phyloP scores from a whole-genome alignment of 2,888 invertebrate species.

The Chaitophorus viminalis region DNA sequence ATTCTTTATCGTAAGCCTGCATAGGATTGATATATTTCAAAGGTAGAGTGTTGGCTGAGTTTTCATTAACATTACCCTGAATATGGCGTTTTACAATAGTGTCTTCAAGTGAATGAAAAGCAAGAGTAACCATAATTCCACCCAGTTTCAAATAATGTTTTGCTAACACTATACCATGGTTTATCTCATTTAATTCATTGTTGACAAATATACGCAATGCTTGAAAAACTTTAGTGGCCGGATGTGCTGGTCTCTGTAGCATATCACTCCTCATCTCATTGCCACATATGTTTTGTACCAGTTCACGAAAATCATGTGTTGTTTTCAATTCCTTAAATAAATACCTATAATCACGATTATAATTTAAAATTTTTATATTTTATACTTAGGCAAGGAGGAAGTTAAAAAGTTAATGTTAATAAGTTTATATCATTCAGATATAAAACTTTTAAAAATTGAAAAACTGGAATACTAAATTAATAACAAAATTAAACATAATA shows the following conservation, averaged over 20 bases:
- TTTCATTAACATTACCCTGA: conserved; percentile 78
- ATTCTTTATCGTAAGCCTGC: conserved; percentile 70
- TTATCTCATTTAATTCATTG: conserved; percentile 94
- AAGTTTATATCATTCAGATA: background rate
- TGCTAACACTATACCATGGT: conserved; percentile 85
- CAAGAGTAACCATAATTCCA: conserved; percentile 83
- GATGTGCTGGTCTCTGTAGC: conserved; percentile 79
- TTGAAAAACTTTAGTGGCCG: conserved; percentile 92
- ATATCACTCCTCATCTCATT: conserved; percentile 76
- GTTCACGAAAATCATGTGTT: conserved; percentile 82
- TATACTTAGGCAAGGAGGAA: background rate
- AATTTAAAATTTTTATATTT: background rate
- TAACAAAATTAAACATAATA: background rate
- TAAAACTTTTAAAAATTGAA: too few relatives aligned
- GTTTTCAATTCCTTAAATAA: conserved; percentile 80
- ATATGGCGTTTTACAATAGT: conserved; percentile 92
- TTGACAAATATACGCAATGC: conserved; percentile 95
- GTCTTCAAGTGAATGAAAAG: conserved; percentile 95
- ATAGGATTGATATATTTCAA: conserved; percentile 74
- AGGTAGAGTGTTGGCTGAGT: conserved; percentile 77
- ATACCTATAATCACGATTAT: conserved; percentile 69
- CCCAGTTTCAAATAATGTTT: conserved; percentile 79
- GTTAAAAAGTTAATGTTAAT: background rate
- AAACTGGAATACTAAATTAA: too few relatives aligned
- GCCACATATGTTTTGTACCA: conserved; percentile 75